Evolutionary conservation across 30 jellyfish, hydroid and myxozoan species (phyloP).

Genomic region (Chrysaora quinquecirrha): DNA sequence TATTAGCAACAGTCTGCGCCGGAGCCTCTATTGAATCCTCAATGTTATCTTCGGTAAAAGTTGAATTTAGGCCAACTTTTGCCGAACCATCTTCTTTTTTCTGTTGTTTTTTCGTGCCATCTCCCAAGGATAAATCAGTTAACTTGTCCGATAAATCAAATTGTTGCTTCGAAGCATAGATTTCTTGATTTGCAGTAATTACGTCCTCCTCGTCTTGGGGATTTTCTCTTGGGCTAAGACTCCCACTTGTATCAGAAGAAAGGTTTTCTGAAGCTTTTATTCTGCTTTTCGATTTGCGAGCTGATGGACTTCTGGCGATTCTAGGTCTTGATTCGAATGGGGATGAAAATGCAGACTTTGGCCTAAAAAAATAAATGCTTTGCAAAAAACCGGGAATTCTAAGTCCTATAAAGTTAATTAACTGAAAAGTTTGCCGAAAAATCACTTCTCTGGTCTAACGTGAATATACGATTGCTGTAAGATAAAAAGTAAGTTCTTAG

Average conservation of each 20-base stretch:
- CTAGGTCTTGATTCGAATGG: slow-evolving; percentile 81
- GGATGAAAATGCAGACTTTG: slow-evolving; percentile 12
- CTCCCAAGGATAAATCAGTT: neutral
- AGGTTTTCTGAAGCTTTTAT: slow-evolving; percentile 6
- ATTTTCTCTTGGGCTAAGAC: slow-evolving; percentile 51
- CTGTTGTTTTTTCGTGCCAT: neutral
- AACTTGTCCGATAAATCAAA: neutral
- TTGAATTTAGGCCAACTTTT: no score
- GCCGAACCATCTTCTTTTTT: neutral
- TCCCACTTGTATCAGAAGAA: slow-evolving; percentile 69
- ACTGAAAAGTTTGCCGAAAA: no score
- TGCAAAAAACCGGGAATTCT: no score
- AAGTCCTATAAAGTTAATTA: no score
- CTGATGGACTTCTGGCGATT: slow-evolving; percentile 78
- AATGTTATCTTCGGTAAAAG: no score
- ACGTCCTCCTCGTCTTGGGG: neutral
- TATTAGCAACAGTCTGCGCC: neutral
- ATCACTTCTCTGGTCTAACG: no score
- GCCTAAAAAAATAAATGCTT: no score
- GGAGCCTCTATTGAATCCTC: neutral
- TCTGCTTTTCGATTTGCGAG: slow-evolving; percentile 57
- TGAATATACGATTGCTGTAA: no score
- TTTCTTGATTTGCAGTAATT: neutral
- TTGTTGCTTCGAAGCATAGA: no score
- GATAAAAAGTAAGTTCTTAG: no score